Evolutionary conservation across 2,888 invertebrate species (phyloP), one percentile per base, ranked within the genome.

Genomic region (Melipona bicolor): DNA sequence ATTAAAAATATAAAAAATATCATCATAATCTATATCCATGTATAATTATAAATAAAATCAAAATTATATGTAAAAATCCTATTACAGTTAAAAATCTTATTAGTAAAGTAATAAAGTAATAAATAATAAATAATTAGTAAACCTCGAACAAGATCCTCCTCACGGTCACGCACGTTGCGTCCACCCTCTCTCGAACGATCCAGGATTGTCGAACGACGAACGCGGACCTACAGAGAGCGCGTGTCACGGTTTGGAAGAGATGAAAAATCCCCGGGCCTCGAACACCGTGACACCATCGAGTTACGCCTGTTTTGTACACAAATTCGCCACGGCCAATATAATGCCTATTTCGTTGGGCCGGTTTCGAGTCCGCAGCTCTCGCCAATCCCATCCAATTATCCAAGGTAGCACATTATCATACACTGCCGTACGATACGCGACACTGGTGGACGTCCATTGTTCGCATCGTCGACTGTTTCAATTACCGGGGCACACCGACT

Each of bases 241-340:
- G 24, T 59, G 54, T 27, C 11, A 11, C 36, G 13, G 5, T 32
- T 4, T 59, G 61, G 62, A 62, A 67, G 87, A 62, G 73, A 70
- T 65, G 69, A 78, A 70, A 77, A 67, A 56, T 68, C 13, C 67
- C 43, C 52, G 36, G 77, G 52, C 19, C 49, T 17, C 54, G n/a
- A 56, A 62, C 67, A 84, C 81, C 92, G 91, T 92, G 92, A 92
- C 92, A 91, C 88, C 92, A 91, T 92, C 90, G 82, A 88, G 92
- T 92, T 89, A 93, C 88, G 88, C 83, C 76, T 93, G 92, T 94
- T 94, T 94, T 93, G 92, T 92, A 91, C 90, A 90, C 92, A 87
- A 89, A 94, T 94, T 94, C 90, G 93, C 50, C 90, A 93, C 90
- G 93, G 90, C 90, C 90, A 94, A 94, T 94, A 93, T 91, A 93